Base-by-base conservation (phyloP, 2,113 vertebrate species). In the Channa maculata region DNA sequence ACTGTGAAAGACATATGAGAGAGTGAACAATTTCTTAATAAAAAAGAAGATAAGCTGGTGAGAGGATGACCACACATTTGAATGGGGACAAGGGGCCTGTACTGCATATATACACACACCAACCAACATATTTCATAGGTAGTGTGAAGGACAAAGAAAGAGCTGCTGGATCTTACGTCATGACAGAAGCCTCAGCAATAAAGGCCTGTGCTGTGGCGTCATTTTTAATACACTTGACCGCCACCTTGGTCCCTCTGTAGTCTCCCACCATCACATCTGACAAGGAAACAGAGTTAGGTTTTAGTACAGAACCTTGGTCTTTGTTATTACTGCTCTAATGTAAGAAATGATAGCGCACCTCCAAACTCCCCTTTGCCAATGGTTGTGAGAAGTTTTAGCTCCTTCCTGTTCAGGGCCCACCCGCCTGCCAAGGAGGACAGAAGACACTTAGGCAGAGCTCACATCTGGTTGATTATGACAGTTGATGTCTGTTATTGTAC, bases 281-380 rank as follows among this genome's bases (percentile, higher is more conserved):
- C 2, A 37, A 44, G 50, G 59, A 73, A 39, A 63, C 45, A 11
- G 6, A 14, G 41, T 6, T 0, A 62, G 0, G 10, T 60, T 66
- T 70, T 24, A 51, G 36, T 2, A 14, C 37, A 37, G 24, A 8
- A 55, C 34, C 8, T 14, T n/a, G 4, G 8, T 36, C 13, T n/a
- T 8, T 12, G 14, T 37, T 33, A 54, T 59, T 4, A 68, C 1
- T 12, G 49, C 11, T 43, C n/a, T 38, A 48, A 12, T 33, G 7
- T 9, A 4, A 14, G n/a, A 72, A 51, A 36, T 15, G 34, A 53
- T 48, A 5, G 13, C 92, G 92, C 86, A 98, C 98, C 98, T 95
- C 97, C 98, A 1, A 99, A 99, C 83, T 99, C 98, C 41, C 98
- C 98, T 86, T 98, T 99, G 68, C 98, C 98, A 1, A 99, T 97